A percentile compares a stretch with the other conserved stretches of the same genome.
Evolutionary conservation across 1,140 invertebrate species (phyloP).

Genomic region (Drosophila sulfurigaster): DNA sequence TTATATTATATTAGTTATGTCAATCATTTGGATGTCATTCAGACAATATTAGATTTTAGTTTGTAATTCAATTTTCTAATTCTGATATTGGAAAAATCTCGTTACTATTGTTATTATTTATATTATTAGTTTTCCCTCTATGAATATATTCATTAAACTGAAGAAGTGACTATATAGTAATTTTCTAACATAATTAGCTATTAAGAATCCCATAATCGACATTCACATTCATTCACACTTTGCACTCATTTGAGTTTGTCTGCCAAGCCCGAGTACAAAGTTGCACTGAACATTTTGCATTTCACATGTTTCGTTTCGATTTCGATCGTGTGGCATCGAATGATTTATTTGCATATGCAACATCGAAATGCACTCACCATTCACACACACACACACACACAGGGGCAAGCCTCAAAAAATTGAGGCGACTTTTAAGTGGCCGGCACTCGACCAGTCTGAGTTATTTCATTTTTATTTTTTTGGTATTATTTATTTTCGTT

Average conservation of each 20-base stretch:
- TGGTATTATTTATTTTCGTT: conserved; percentile 34
- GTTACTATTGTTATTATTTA: too few species aligned
- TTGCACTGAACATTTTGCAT: conserved; percentile 36
- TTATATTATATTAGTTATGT: too few species aligned
- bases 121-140: too few species aligned
- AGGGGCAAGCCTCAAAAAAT: conserved; percentile 28
- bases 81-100: too few species aligned
- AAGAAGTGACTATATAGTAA: neutral
- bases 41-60: too few species aligned
- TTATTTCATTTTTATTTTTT: conserved; percentile 14
- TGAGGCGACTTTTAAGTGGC: conserved; percentile 78
- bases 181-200: neutral
- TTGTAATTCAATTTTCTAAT: too few species aligned
- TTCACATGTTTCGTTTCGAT: conserved; percentile 17
- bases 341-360: conserved; percentile 83
- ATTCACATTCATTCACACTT: conserved; percentile 14
- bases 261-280: conserved; percentile 17
- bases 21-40: too few species aligned
- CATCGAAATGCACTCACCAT: conserved; percentile 78
- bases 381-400: neutral
- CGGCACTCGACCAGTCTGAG: conserved; percentile 54
- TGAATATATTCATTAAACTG: neutral
- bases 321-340: conserved; percentile 37
- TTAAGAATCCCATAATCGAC: neutral
- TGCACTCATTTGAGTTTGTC: neutral